phyloP scores from a whole-genome alignment of 2,113 vertebrate genomes.

The Loxodonta africana region DNA sequence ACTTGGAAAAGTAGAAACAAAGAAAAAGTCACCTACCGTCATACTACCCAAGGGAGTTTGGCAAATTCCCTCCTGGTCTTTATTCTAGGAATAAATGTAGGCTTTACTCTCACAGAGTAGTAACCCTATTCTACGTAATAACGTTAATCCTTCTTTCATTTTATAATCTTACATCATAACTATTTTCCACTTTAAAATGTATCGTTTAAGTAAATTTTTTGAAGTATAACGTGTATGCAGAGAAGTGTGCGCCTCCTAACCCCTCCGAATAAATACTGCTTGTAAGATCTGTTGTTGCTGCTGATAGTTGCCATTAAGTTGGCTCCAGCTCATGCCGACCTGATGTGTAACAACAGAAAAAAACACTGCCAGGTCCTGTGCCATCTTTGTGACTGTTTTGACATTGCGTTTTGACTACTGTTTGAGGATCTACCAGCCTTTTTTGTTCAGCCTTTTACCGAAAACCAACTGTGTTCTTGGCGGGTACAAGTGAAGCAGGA shows the following conservation, averaged over 20 bases:
- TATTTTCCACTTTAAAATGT: not conserved
- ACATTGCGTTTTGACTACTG: not conserved
- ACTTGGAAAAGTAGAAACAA: not conserved
- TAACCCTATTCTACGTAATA: not conserved
- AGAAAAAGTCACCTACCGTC: not conserved
- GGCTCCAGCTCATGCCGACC: too few species aligned
- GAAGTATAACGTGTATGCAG: not conserved
- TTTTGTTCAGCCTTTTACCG: not conserved
- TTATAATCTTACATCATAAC: not conserved
- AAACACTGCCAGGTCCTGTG: not conserved
- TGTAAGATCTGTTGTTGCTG: too few species aligned
- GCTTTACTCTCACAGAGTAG: not conserved
- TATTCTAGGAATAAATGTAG: fast-evolving
- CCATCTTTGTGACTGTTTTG: not conserved
- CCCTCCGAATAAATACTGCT: not conserved
- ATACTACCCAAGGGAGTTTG: not conserved
- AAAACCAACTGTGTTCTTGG: not conserved
- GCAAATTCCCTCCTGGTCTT: not conserved
- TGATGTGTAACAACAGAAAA: not conserved
- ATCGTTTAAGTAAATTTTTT: not conserved
- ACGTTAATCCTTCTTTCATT: not conserved
- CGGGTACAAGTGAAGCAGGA: not conserved
- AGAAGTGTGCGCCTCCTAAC: fast-evolving
- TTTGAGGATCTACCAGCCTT: not conserved
- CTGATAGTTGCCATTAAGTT: too few species aligned